phyloP scores from a whole-genome alignment of 1,140 invertebrate species.

The Panulirus ornatus region DNA sequence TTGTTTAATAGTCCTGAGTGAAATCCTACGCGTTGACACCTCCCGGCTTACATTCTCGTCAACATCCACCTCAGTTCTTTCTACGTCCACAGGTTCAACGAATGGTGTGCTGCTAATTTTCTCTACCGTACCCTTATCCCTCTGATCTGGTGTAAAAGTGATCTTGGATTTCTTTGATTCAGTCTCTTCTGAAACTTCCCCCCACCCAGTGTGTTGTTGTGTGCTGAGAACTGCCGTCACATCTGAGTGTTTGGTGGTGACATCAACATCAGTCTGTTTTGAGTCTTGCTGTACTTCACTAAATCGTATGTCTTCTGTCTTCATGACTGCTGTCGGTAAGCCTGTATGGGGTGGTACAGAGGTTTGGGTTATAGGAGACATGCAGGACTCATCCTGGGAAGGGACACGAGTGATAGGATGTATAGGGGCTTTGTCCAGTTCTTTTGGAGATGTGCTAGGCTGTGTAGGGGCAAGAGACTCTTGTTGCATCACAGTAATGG shows the following conservation, averaged over 20 bases:
- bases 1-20: slow-evolving; percentile 52
- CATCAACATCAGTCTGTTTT: slow-evolving; percentile 18
- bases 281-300: slow-evolving; percentile 40
- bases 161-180: slow-evolving; percentile 30
- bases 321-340: slow-evolving; percentile 27
- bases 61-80: slow-evolving; percentile 31
- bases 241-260: slow-evolving; percentile 22
- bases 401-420: background rate
- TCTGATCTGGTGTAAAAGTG: slow-evolving; percentile 59
- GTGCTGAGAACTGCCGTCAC: background rate
- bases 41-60: slow-evolving; percentile 28
- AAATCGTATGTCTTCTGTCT: slow-evolving; percentile 28
- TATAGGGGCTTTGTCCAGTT: background rate
- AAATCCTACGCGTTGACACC: slow-evolving; percentile 16
- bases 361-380: slow-evolving; percentile 40
- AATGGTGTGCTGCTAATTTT: background rate
- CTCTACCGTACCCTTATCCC: slow-evolving; percentile 27
- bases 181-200: slow-evolving; percentile 37
- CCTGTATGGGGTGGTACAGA: slow-evolving; percentile 52
- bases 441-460: background rate
- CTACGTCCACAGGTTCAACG: slow-evolving; percentile 35
- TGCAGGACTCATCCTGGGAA: slow-evolving; percentile 9
- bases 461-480: background rate
- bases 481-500: background rate
- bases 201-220: slow-evolving; percentile 56